Percentiles rank a stretch among this genome's conserved stretches.
These are phyloP conservation scores for Helobdella robusta DNA, from an alignment of 2,888 invertebrate genomes.

Conservation along the genomic window DNA sequence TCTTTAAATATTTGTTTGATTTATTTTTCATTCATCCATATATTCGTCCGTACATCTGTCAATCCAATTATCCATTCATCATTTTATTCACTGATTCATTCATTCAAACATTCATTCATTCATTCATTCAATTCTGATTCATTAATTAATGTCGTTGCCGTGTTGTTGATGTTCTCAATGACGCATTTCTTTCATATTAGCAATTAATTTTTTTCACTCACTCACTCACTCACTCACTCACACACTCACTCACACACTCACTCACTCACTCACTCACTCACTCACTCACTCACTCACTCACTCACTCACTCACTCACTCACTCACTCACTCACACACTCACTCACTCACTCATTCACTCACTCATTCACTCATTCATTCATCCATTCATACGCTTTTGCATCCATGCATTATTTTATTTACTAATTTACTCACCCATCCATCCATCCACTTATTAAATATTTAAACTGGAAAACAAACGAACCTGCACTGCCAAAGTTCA, in stretches of 20 bases:
- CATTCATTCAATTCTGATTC: not conserved
- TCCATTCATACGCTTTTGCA: slow-evolving; percentile 18
- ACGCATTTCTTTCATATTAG: not conserved
- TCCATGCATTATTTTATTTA: slow-evolving; percentile 16
- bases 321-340: slow-evolving; percentile 21
- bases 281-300: slow-evolving; percentile 27
- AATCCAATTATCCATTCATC: not conserved
- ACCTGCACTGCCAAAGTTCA: too few relatives aligned
- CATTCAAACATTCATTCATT: not conserved
- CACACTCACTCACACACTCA: slow-evolving; percentile 30
- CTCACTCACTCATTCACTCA: slow-evolving; percentile 18
- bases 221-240: slow-evolving; percentile 29
- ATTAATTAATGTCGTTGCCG: not conserved
- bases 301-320: slow-evolving; percentile 27
- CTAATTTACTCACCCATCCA: slow-evolving; percentile 23
- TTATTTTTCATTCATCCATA: too few relatives aligned
- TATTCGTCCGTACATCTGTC: not conserved
- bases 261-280: slow-evolving; percentile 27
- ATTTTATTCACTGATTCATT: not conserved
- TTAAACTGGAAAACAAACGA: too few relatives aligned
- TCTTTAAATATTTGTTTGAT: too few relatives aligned
- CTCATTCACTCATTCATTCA: slow-evolving; percentile 26
- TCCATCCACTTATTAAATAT: slow-evolving; percentile 17
- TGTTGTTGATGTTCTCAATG: not conserved
- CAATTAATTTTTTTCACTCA: slow-evolving; percentile 11